Evolutionary conservation across 2,113 vertebrate species (phyloP).

Genomic region (Lamprologus sp.): DNA sequence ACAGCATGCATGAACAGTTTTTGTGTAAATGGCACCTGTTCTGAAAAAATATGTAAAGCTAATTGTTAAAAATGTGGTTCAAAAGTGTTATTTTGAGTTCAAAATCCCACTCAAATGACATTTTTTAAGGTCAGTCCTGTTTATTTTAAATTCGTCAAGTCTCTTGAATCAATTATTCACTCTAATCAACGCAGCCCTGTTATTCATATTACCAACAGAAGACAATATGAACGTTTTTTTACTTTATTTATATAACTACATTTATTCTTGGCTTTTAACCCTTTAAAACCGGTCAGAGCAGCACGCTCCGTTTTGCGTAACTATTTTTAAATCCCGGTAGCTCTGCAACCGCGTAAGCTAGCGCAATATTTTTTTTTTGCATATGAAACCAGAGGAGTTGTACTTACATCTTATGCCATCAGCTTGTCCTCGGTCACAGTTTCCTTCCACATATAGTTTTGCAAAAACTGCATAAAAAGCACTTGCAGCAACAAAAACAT

Average conservation of each 20-base stretch:
- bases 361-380: rapidly evolving
- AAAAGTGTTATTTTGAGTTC: not conserved
- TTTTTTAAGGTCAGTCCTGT: not conserved
- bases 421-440: too few relatives aligned
- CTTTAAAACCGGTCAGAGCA: rapidly evolving
- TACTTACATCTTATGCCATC: too few relatives aligned
- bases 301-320: rapidly evolving
- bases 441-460: rapidly evolving
- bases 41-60: not conserved
- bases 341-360: rapidly evolving
- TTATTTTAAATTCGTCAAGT: not conserved
- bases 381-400: too few relatives aligned
- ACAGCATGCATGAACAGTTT: not conserved
- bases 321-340: rapidly evolving
- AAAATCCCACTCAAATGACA: not conserved
- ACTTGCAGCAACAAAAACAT: too few relatives aligned
- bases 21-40: not conserved
- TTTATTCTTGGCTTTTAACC: not conserved
- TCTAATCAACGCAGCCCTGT: not conserved
- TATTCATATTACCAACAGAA: rapidly evolving
- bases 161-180: not conserved
- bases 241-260: not conserved
- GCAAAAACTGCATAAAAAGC: too few relatives aligned
- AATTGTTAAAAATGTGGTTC: not conserved
- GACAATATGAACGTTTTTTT: not conserved